These are phyloP conservation scores for Raja brachyura DNA, from an alignment of 2,113 vertebrate species.

Conservation along the genomic window DNA sequence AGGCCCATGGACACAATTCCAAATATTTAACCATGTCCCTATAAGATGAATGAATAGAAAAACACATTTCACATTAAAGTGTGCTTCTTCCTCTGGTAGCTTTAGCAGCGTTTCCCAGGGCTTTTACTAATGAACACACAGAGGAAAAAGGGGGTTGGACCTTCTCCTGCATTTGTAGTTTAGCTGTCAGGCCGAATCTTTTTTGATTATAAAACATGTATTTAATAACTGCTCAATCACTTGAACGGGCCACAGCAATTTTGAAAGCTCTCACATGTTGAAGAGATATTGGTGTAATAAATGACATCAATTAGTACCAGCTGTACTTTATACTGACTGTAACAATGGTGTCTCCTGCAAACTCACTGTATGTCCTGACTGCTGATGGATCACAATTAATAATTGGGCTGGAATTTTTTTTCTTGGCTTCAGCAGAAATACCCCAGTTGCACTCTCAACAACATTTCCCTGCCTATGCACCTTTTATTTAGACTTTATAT, in stretches of 20 bases:
- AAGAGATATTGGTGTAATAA: conserved; percentile 7
- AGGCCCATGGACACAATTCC: no score
- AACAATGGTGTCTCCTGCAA: neutral
- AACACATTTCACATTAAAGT: no score
- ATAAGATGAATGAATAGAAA: no score
- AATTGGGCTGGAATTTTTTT: neutral
- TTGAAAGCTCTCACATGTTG: neutral
- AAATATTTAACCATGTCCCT: no score
- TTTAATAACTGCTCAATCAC: conserved; percentile 1
- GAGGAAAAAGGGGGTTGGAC: neutral
- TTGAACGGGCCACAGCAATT: neutral
- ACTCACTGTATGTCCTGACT: neutral
- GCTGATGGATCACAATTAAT: neutral
- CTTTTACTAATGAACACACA: neutral
- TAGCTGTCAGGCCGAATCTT: neutral
- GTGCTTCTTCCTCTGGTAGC: no score
- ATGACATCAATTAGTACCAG: neutral
- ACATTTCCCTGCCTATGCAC: neutral
- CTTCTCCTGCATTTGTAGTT: neutral
- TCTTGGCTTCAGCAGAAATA: neutral
- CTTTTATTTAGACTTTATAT: neutral
- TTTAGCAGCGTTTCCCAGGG: neutral
- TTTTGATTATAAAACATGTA: neutral
- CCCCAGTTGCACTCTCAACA: neutral
- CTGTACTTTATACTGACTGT: conserved; percentile 2